Evolutionary conservation across 2,888 invertebrate genomes (phyloP), one percentile per base, ranked within the genome.

Genomic region (Allacma fusca): DNA sequence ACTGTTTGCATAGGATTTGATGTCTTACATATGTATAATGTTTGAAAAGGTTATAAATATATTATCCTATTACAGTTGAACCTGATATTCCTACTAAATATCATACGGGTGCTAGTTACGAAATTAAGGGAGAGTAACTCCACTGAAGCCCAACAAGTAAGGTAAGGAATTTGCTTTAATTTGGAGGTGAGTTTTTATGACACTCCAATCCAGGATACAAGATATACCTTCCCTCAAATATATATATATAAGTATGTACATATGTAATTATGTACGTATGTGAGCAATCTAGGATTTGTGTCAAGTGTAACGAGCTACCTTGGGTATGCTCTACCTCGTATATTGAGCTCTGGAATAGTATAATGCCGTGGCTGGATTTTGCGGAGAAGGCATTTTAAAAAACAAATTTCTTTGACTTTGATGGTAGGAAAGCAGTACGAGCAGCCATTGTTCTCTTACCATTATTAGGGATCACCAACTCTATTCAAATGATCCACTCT

Each of bases 41-140:
- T n/a, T n/a, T n/a, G n/a, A n/a, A n/a, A n/a, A n/a, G n/a, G n/a
- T n/a, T n/a, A n/a, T n/a, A n/a, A n/a, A n/a, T n/a, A n/a, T n/a
- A n/a, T n/a, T n/a, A n/a, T n/a, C n/a, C n/a, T 50, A 73, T 80
- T 81, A 0, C 81, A 86, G 86, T 72, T 86, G 40, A 86, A 86
- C 75, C 82, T 86, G 57, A 65, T 85, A 23, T 86, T 86, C 80
- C 83, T 87, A 19, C 83, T 86, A 7, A 86, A 86, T 74, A 86
- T 86, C 44, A 85, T 87, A 67, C 84, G 86, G 21, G 85, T 87
- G 12, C 81, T 87, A 44, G 85, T 86, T 1, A 86, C 86, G 4
- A 86, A 86, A 80, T 81, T 86, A 69, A 82, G 85, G 59, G 85
- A 85, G 69, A 85, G 85, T 74, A 85, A 84, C 73, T 85, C 85